Conservation (phyloP, 2,113 vertebrate species). For the Rhinichthys klamathensis region DNA sequence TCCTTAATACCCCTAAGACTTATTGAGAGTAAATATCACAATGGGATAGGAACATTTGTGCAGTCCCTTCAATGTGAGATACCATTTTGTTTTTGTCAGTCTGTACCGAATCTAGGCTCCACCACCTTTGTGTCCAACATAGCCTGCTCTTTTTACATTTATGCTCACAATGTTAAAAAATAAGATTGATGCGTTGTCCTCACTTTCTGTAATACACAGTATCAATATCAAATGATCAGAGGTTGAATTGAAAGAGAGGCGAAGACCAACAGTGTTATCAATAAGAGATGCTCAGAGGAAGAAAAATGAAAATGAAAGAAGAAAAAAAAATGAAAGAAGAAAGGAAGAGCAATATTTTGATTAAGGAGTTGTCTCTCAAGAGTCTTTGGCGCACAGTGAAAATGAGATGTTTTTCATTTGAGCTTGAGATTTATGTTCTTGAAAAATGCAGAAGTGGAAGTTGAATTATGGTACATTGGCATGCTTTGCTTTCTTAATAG, state of each 20-base stretch:
- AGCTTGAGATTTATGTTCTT: constrained; percentile 59
- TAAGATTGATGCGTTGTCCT: constrained; percentile 56
- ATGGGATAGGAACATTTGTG: not conserved
- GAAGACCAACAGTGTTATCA: constrained; percentile 52
- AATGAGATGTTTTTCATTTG: constrained; percentile 62
- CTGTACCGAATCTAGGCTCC: not conserved
- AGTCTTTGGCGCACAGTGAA: constrained; percentile 55
- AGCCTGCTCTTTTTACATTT: constrained; percentile 32
- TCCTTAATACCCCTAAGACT: no score
- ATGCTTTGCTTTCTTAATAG: constrained; percentile 62
- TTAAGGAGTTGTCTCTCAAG: constrained; percentile 61
- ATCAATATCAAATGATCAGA: constrained; percentile 55
- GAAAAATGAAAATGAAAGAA: no score
- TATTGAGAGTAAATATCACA: no score
- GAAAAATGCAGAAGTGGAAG: constrained; percentile 59
- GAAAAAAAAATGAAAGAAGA: constrained; percentile 15
- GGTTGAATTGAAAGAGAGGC: constrained; percentile 53
- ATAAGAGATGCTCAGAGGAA: constrained; percentile 52
- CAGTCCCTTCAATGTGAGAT: not conserved
- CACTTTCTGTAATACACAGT: constrained; percentile 30
- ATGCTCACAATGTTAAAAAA: not conserved
- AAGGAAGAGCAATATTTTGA: constrained; percentile 57
- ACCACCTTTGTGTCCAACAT: constrained; percentile 3
- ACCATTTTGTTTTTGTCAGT: constrained; percentile 1
- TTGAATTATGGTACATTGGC: constrained; percentile 62